A percentile compares a stretch with the other conserved stretches of the same genome.
Evolutionary conservation across 2,888 invertebrate species (phyloP).

Genomic region (Lasius platythorax): DNA sequence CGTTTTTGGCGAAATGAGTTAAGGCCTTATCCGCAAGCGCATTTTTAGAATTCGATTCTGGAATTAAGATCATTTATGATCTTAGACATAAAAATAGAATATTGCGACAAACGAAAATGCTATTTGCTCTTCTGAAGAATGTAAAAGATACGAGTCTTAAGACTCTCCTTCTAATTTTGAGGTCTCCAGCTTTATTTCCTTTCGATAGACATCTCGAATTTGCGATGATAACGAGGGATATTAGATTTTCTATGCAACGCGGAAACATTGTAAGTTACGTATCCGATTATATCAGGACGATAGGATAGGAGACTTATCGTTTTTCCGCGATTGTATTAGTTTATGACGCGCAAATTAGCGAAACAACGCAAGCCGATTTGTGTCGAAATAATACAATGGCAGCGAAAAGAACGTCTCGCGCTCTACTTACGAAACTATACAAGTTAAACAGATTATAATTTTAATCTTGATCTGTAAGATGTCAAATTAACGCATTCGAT

Average conservation of each 20-base stretch:
- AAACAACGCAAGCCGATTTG: neutral
- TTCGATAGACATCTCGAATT: constrained; percentile 9
- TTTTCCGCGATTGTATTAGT: neutral
- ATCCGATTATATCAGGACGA: neutral
- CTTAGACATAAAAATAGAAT: neutral
- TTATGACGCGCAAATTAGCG: neutral
- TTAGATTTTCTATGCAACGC: constrained; percentile 5
- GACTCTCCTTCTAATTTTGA: neutral
- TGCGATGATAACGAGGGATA: neutral
- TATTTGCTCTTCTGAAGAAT: neutral
- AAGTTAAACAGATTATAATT: neutral
- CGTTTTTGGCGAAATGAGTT: constrained; percentile 1
- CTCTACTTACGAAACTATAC: constrained; percentile 21
- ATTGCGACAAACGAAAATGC: neutral
- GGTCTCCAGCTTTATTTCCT: constrained; percentile 19
- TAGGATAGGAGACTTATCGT: neutral
- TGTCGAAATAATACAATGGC: neutral
- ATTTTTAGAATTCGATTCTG: constrained; percentile 24
- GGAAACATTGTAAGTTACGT: neutral
- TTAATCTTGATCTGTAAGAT: constrained; percentile 8
- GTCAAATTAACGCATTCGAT: constrained; percentile 42
- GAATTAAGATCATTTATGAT: neutral
- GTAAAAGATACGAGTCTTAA: constrained; percentile 3
- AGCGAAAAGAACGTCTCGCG: neutral
- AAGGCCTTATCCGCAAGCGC: constrained; percentile 35